Base-by-base conservation (phyloP, 2,113 vertebrate genomes). In the Psettodes erumei region DNA sequence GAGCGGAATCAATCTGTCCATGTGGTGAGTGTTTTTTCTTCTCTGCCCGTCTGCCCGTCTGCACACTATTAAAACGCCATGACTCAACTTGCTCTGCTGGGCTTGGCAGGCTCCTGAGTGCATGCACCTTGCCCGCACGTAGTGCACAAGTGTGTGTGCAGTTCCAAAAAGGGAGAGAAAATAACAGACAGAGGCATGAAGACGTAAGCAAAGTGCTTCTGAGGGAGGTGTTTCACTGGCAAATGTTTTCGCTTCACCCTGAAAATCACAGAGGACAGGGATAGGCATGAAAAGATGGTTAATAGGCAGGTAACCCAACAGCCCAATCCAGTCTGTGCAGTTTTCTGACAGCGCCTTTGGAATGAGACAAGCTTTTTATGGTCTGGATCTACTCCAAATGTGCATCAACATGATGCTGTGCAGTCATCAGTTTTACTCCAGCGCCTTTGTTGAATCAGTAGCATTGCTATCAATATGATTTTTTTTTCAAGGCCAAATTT, bases 1-100 rank as follows among this genome's bases (percentile, higher is more conserved):
- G 91, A 90, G 90, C 94, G 91, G 80, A 97, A 95, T 71, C 96
- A 94, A 69, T 96, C 90, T 91, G 96, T 98, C 32, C 97, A 99
- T 58, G 96, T 99, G 95, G 98, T 99, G 87, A 97, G 96, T 94
- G 82, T 72, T 75, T 84, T 72, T 38, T 43, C 45, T 58, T 64
- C 42, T 45, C 48, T 15, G 9, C 15, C 18, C 0, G 8, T 35
- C 23, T 28, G 35, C 56, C 72, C 64, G 66, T 23, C 4, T 68
- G 64, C 76, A 64, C 78, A 55, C 56, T 45, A 83, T 93, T 66
- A 88, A 88, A 83, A 78, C 58, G 3, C 55, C 83, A 84, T 91
- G 66, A 88, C 58, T 89, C 83, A 79, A 54, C 62, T 6, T 30
- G 72, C 37, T 59, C 45, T n/a, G 2, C 68, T 25, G 48, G n/a